A percentile compares a stretch with the other conserved stretches of the same genome.
Evolutionary conservation across 2,888 invertebrate genomes (phyloP).

Genomic region (Ferdinandea cuprea): DNA sequence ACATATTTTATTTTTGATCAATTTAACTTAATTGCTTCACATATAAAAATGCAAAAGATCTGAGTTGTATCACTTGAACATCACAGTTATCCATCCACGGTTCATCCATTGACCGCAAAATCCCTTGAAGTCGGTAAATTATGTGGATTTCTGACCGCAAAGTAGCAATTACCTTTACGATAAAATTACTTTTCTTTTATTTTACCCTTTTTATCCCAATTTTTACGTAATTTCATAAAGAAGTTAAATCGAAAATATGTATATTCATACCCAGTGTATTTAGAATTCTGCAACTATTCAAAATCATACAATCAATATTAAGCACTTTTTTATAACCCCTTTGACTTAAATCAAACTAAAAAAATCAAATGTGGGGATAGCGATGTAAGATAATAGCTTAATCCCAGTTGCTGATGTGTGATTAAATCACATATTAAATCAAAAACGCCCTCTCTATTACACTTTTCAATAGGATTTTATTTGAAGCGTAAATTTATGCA

Average conservation of each 20-base stretch:
- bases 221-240: background rate
- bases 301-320: constrained; percentile 24
- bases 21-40: constrained; percentile 50
- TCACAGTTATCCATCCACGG: constrained; percentile 17
- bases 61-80: constrained; percentile 25
- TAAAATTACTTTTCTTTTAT: constrained; percentile 46
- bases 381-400: constrained; percentile 69
- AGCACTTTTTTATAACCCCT: constrained; percentile 48
- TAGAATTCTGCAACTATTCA: constrained; percentile 13
- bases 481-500: constrained; percentile 74
- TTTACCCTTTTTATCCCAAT: background rate
- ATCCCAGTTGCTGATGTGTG: constrained; percentile 70
- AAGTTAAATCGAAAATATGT: constrained; percentile 18
- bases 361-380: constrained; percentile 58
- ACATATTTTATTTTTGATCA: constrained; percentile 48
- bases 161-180: constrained; percentile 56
- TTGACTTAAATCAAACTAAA: constrained; percentile 40
- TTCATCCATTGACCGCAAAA: constrained; percentile 50
- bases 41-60: constrained; percentile 20
- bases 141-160: constrained; percentile 59
- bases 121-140: constrained; percentile 51
- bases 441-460: constrained; percentile 74
- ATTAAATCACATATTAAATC: constrained; percentile 75
- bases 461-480: constrained; percentile 72
- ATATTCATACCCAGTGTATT: constrained; percentile 18